These are phyloP conservation scores for Urocitellus parryii DNA, from an alignment of 2,113 vertebrate species.

Conservation along the genomic window DNA sequence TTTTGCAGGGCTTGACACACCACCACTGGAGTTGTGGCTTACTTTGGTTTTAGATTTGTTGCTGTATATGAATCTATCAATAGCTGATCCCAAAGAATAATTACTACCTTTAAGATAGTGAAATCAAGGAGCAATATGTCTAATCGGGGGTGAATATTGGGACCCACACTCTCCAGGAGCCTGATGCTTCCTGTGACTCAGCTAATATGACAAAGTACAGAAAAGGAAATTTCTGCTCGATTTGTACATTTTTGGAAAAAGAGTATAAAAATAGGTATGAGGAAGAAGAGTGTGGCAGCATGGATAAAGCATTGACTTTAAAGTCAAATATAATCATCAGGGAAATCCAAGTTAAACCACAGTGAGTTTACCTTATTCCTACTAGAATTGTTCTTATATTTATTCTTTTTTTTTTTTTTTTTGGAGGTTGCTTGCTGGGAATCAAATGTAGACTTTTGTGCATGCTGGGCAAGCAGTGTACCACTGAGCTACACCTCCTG, in stretches of 20 bases:
- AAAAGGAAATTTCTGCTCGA: not conserved
- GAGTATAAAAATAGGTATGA: not conserved
- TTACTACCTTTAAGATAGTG: not conserved
- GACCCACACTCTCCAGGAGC: not conserved
- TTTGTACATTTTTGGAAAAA: not conserved
- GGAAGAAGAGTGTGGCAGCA: not conserved
- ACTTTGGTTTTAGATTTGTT: not conserved
- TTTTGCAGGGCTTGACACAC: not conserved
- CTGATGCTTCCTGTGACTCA: not conserved
- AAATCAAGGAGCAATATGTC: not conserved
- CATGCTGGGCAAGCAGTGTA: not conserved
- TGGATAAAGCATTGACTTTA: not conserved
- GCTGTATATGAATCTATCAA: not conserved
- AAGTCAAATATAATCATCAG: not conserved
- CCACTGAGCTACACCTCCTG: not conserved
- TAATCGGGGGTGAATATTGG: not conserved
- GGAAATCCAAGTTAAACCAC: not conserved
- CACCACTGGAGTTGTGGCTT: not conserved
- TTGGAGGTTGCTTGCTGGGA: not conserved
- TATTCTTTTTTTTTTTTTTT: not conserved
- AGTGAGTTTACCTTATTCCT: not conserved
- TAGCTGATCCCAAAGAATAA: not conserved
- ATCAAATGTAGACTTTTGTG: not conserved
- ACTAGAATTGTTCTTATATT: not conserved
- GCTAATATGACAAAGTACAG: not conserved